Base-by-base conservation (phyloP, 1,140 invertebrate species). In the Zaprionus ghesquierei region DNA sequence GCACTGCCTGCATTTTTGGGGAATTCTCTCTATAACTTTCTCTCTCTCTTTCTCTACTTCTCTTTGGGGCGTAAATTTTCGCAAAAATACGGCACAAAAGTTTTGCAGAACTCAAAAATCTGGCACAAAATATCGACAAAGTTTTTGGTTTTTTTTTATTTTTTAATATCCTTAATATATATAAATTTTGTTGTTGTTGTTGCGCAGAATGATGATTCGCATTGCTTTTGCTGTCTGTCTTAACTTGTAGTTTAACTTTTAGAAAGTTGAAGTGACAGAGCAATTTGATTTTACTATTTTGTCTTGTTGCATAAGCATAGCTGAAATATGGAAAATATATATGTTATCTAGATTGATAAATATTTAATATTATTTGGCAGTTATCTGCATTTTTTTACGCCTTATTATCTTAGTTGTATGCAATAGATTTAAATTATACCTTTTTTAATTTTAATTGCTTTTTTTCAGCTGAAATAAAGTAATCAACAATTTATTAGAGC, bases 81-180 rank as follows among this genome's bases (percentile, higher is more conserved):
- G 25, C 59, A 69, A 54, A n/a, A 54, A 66, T 44, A 53, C 58
- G 31, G 27, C 35, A 72, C 38, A 35, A 61, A 73, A 69, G 15
- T 69, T 73, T 68, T 55, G 31, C 41, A 46, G 44, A 73, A 56
- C 55, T 69, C 56, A 73, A 73, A 69, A 73, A 56, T 61, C 56
- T 69, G 38, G 41, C 70, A 69, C 41, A 31, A 73, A 69, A 69
- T 69, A 61, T 69, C 23, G 23, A 15, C 38, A 61, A 61, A 73
- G 64, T 55, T 69, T 61, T 20, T 9, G 22, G 23, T 6, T 22
- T 31, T 18, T 70, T 59, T 6, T 22, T 31, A 13, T 70, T 59
- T 27, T 59, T 56, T 20, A 66, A 60, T 54, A 62, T 22, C 49
- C 22, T 38, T 38, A 22, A 15, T 38, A 12, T 35, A 62, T 18